Evolutionary conservation across 2,113 vertebrate species (phyloP), one percentile per base, ranked within the genome.

Genomic region (Eptesicus fuscus): DNA sequence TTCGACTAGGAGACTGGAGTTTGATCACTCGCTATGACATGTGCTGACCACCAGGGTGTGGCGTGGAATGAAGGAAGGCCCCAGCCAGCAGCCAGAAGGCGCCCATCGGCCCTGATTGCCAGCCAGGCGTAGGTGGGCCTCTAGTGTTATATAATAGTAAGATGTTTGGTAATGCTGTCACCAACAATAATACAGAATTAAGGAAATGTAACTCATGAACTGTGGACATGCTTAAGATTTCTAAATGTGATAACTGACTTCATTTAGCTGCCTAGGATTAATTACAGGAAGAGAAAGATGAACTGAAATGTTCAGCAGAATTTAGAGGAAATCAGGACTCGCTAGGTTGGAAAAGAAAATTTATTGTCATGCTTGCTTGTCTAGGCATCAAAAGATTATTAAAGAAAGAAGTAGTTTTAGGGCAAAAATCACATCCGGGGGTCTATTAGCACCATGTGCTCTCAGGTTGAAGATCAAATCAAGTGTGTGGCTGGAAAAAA

Each of bases 401-500:
- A 83, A 90, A 93, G 53, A 83, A 89, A 78, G 59, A 89, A 76
- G 28, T 30, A 17, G 10, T 94, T 25, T 92, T 20, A 53, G 49
- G n/a, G 14, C 40, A 88, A 96, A 96, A 79, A 86, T 95, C 49
- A 86, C 93, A 91, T 61, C 13, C 37, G 17, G 13, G 25, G 20
- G 22, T 47, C 37, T 59, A 30, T 65, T 40, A 20, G 40, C 18
- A 82, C n/a, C 35, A 22, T 1, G 25, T n/a, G 8, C 7, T 73
- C 30, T 93, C 56, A 47, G 71, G 67, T 78, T 73, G 82, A 91
- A 96, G 86, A 80, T 61, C 70, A 84, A 82, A 74, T 79, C n/a
- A 76, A 25, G 25, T 14, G 0, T 22, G 8, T 40, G 22, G 17
- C 20, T 78, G 28, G 10, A 84, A 44, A 89, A 89, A 67, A n/a